Conservation (phyloP, 2,797 vertebrate species). For the Macropus fuliginosus region DNA sequence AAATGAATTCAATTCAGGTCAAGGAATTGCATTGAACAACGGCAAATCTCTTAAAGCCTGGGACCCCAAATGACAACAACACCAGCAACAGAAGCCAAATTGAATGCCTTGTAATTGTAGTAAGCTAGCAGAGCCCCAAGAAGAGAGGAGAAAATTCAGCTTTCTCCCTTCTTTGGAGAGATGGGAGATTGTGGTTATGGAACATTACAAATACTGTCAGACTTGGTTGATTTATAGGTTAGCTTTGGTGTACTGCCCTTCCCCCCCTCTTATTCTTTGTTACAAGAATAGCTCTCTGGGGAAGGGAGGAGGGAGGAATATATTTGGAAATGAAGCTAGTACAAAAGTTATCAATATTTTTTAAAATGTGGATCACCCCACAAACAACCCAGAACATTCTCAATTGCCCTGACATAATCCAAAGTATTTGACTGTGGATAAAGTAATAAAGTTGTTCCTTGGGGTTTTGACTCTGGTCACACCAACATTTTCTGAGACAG, state of each 20-base stretch:
- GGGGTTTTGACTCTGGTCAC: not conserved
- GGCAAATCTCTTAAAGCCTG: not conserved
- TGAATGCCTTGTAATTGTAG: not conserved
- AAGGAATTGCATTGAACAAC: not conserved
- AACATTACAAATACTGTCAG: not conserved
- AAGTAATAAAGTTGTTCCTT: constrained; percentile 13
- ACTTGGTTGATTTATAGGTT: not conserved
- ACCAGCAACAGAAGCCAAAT: constrained; percentile 9
- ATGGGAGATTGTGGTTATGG: not conserved
- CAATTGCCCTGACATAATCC: not conserved
- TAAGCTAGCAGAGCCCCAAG: not conserved
- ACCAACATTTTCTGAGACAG: constrained; percentile 68
- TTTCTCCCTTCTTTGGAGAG: not conserved
- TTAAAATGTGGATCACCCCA: not conserved
- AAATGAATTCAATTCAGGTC: not conserved
- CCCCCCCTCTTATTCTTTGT: not conserved
- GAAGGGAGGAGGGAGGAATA: not conserved
- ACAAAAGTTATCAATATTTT: not conserved
- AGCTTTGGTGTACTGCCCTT: not conserved
- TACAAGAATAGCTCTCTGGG: not conserved
- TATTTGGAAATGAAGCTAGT: not conserved
- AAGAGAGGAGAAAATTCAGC: not conserved
- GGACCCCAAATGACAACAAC: constrained; percentile 32
- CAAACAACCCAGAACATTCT: not conserved
- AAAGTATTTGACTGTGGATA: not conserved